Base-by-base conservation (phyloP, 2,888 invertebrate species). In the Tiliacea aurago region DNA sequence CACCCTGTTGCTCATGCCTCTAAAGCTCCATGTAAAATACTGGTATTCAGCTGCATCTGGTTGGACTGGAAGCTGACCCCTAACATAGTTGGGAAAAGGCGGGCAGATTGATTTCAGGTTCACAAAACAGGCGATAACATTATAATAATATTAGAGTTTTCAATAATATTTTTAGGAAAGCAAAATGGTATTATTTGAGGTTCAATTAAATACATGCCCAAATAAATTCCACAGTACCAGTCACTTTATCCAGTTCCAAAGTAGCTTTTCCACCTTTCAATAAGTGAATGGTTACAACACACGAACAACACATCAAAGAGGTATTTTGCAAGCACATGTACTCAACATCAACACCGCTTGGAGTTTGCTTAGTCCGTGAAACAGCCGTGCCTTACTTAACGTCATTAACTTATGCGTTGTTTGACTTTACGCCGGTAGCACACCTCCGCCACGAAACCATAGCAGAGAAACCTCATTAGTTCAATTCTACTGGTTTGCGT, bases 291-390 rank as follows among this genome's bases (percentile, higher is more conserved):
- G 18, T 45, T 59, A 51, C 45, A 76, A 69, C 28, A 53, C 13
- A 77, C 23, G 77, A n/a, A n/a, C n/a, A 23, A 77, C 53, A 47
- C 59, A 11, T 78, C 41, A 78, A 75, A 75, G 71, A 28, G 9
- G 53, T 47, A 11, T 78, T 41, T 59, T 20, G 41, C 41, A 28
- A 45, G 37, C 28, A 18, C 1, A 6, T 75, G 45, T 59, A 78
- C 47, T 70, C 53, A 13, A 47, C 47, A 37, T 33, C 33, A 53
- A 59, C 59, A 78, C 3, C 23, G 45, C 20, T 47, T 15, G 23
- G 13, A 49, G 78, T 78, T 78, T 49, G 18, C 53, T 78, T 78
- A 69, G 70, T 28, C n/a, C 5, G 23, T 69, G 18, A n/a, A 58
- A 49, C 58, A 76, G 33, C 28, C n/a, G 18, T 41, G n/a, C 37